phyloP scores from a whole-genome alignment of 2,888 invertebrate genomes.

The Conus canariensis region DNA sequence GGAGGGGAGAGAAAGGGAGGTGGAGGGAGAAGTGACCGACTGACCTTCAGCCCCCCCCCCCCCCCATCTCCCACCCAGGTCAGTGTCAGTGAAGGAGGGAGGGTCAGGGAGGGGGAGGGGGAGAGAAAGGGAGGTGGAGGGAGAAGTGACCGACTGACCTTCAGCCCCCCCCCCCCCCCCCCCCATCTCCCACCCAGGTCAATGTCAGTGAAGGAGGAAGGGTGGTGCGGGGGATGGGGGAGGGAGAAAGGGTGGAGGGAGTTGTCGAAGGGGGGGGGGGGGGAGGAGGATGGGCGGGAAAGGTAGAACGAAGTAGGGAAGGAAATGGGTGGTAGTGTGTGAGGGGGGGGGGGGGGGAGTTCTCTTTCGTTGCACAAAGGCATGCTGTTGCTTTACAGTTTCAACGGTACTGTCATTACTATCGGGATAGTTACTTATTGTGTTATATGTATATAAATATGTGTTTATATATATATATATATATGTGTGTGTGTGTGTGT shows the following conservation, averaged over 20 bases:
- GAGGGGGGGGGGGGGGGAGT: neutral
- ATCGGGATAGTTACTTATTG: too few species aligned
- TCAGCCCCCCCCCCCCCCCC: neutral
- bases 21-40: neutral
- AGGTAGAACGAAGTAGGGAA: too few species aligned
- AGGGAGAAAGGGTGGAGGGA: too few species aligned
- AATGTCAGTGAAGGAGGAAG: neutral
- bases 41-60: neutral
- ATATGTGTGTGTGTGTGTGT: too few species aligned
- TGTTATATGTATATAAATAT: too few species aligned
- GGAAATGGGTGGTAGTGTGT: neutral
- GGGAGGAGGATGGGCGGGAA: too few species aligned
- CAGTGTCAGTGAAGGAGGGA: neutral
- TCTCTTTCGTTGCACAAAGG: too few species aligned
- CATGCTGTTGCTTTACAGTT: too few species aligned
- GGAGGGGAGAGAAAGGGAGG: neutral
- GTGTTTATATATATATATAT: too few species aligned
- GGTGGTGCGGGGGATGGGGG: neutral
- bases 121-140: neutral
- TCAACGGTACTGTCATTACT: too few species aligned
- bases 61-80: constrained; percentile 46
- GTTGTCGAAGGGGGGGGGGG: too few species aligned
- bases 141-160: too few species aligned
- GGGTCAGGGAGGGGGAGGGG: neutral
- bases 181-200: constrained; percentile 46